phyloP scores from a whole-genome alignment of 2,113 vertebrate genomes.

The Sturnus vulgaris region DNA sequence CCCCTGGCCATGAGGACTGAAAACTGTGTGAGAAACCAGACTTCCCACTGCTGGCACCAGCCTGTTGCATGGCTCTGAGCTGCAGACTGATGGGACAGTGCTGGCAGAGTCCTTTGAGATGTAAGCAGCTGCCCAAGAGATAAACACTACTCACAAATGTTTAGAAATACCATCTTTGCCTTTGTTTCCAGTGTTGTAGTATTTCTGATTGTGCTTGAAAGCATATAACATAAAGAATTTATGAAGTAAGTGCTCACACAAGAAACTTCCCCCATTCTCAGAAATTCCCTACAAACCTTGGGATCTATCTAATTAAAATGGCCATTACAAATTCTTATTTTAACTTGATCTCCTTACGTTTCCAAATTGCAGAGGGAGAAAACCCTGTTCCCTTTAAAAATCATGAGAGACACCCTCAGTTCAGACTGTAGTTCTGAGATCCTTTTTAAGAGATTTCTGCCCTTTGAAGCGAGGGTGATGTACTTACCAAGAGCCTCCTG shows the following conservation, averaged over 20 bases:
- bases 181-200: not conserved
- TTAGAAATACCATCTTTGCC: conserved; percentile 29
- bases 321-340: not conserved
- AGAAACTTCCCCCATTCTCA: not conserved
- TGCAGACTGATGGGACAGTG: not conserved
- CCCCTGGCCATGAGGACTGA: not conserved
- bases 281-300: not conserved
- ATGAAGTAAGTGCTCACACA: not conserved
- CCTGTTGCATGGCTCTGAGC: not conserved
- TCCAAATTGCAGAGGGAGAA: not conserved
- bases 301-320: not conserved
- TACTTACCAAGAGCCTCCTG: conserved; percentile 92
- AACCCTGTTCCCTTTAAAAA: not conserved
- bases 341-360: not conserved
- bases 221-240: not conserved
- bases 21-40: not conserved
- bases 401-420: not conserved
- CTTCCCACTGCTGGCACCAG: not conserved
- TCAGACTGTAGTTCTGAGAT: not conserved
- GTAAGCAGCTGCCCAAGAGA: conserved; percentile 18
- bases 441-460: not conserved
- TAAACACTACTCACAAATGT: not conserved
- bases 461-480: not conserved
- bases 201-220: conserved; percentile 2
- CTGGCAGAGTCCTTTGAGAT: not conserved